Evolutionary conservation across 2,797 vertebrate species (phyloP).

Genomic region (Rhynchonycteris naso): DNA sequence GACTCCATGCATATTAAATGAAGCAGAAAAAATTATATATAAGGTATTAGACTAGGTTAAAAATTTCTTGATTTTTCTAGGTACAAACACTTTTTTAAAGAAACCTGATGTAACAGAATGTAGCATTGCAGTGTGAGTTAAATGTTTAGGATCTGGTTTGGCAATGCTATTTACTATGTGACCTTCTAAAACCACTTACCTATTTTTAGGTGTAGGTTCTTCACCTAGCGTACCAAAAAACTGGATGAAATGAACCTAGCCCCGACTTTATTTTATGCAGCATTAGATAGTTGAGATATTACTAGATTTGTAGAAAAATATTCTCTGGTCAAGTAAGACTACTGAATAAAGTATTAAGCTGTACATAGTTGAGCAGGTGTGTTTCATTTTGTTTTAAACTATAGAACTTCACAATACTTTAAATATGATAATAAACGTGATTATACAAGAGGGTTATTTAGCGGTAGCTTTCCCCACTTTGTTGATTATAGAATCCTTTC

Average conservation of each 20-base stretch:
- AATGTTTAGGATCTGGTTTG: not conserved
- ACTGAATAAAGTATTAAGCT: not conserved
- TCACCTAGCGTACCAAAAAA: not conserved
- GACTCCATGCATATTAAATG: conserved; percentile 94
- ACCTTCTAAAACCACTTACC: not conserved
- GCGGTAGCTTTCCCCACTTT: not conserved
- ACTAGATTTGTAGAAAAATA: not conserved
- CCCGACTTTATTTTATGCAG: not conserved
- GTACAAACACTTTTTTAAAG: not conserved
- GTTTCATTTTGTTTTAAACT: conserved; percentile 36
- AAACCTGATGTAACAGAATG: not conserved
- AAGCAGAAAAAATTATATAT: conserved; percentile 95
- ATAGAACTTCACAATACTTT: not conserved
- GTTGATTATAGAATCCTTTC: not conserved
- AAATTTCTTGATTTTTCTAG: not conserved
- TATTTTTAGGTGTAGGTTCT: not conserved
- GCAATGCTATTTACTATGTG: not conserved
- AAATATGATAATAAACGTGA: not conserved
- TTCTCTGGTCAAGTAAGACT: not conserved
- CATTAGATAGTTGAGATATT: not conserved
- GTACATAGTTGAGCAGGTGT: not conserved
- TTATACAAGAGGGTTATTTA: not conserved
- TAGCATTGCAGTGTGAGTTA: not conserved
- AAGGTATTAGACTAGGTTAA: conserved; percentile 88
- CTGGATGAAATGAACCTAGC: conserved; percentile 19